Base-by-base conservation (phyloP, 2,888 invertebrate species). In the Ectropis crepuscularia region DNA sequence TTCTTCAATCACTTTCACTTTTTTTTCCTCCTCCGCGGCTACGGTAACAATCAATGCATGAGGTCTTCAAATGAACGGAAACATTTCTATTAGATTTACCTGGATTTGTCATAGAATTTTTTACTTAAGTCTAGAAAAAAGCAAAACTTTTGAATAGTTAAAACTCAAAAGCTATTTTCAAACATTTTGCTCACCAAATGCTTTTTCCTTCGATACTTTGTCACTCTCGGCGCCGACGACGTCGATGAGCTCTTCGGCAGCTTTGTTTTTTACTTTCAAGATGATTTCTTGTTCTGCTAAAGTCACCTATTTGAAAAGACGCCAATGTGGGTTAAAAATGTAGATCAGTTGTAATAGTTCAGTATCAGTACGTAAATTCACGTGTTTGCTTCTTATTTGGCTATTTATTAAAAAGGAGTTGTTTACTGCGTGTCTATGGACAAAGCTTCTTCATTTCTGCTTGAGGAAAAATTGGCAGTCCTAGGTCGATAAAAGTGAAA, bases 171-270 rank as follows among this genome's bases (percentile, higher is more conserved):
- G 5, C 6, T 9, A 45, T 45, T 45, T n/a, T 45, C 11, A 2
- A n/a, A 9, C 4, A 11, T 45, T 6, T 16, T 28, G 5, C 47
- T 47, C 9, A 93, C 96, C 96, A 75, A 95, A 94, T 5, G 95
- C 95, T 81, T 98, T 97, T 85, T 98, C 98, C 72, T 95, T 96
- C 10, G 96, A 96, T 0, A 98, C 98, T 89, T 97, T 98, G 55
- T 97, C 96, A 72, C 98, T 98, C 87, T 99, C 99, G 9, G 96
- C 95, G 11, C 96, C 96, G 0, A 99, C 96, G 16, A 98, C 96
- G 57, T 95, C 94, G 80, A 99, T 97, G 6, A 99, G 94, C 79
- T 96, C 96, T 83, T 98, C 97, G 0, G 98, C 98, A 57, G 97
- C 96, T 76, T 95, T 97, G 79, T 98, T 98, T 86, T 98, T 98